phyloP scores from a whole-genome alignment of 2,888 invertebrate species.

The Drosophila pegasa region DNA sequence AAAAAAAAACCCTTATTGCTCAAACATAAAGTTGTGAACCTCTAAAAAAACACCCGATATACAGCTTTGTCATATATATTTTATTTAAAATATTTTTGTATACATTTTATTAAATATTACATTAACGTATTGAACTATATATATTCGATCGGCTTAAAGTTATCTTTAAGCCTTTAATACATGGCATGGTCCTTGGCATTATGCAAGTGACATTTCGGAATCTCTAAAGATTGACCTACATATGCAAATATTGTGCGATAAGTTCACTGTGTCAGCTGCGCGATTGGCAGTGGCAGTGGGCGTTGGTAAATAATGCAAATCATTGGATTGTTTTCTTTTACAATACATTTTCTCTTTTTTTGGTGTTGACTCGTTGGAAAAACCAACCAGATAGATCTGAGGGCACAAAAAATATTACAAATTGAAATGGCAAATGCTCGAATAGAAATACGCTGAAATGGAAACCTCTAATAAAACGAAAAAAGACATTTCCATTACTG shows the following conservation, averaged over 20 bases:
- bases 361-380: conserved; percentile 16
- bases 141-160: background rate
- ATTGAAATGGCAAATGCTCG: conserved; percentile 71
- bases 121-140: no score
- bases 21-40: no score
- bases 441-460: conserved; percentile 58
- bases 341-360: conserved; percentile 15
- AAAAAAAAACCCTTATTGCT: no score
- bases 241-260: conserved; percentile 14
- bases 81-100: no score
- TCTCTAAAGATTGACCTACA: conserved; percentile 9
- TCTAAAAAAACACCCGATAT: no score
- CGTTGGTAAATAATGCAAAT: conserved; percentile 40
- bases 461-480: conserved; percentile 72
- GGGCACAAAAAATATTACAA: conserved; percentile 66
- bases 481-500: conserved; percentile 80
- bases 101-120: no score
- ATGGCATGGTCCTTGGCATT: no score
- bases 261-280: conserved; percentile 17
- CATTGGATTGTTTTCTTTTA: conserved; percentile 30
- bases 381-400: conserved; percentile 12
- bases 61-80: no score
- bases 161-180: background rate
- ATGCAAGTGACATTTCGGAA: conserved; percentile 2
- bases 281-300: background rate